Conservation (phyloP, 1,140 invertebrate species). For the Micrasema minimum region DNA sequence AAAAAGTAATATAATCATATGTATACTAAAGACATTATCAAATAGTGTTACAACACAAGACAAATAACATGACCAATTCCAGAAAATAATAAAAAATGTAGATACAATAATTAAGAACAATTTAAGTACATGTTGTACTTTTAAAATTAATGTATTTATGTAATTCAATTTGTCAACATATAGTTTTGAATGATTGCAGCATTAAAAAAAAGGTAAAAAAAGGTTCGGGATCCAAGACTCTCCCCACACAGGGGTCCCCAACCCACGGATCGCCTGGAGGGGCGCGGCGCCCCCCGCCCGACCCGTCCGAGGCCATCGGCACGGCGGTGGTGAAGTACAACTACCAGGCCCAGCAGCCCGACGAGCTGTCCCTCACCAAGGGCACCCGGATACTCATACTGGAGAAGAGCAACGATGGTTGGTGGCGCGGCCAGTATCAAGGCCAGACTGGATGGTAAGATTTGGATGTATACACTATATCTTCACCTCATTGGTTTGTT, state of each 20-base stretch:
- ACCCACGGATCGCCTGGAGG: conserved; percentile 83
- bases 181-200: conserved; percentile 64
- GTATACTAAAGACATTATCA: too few relatives aligned
- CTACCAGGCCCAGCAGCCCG: conserved; percentile 96
- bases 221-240: conserved; percentile 83
- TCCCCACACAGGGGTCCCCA: conserved; percentile 84
- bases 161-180: conserved; percentile 1
- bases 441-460: conserved; percentile 77
- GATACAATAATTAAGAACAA: too few relatives aligned
- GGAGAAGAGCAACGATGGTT: conserved; percentile 99
- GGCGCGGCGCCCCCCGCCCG: conserved; percentile 78
- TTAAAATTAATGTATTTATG: too few relatives aligned
- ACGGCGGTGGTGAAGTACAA: conserved; percentile 97
- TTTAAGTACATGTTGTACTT: too few relatives aligned
- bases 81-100: too few relatives aligned
- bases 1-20: too few relatives aligned
- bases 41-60: too few relatives aligned
- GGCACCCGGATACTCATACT: conserved; percentile 93
- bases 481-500: too few relatives aligned
- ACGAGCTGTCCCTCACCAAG: conserved; percentile 93
- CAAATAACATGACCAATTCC: too few relatives aligned
- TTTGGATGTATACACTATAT: too few relatives aligned
- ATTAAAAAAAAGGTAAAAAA: conserved; percentile 95
- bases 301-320: conserved; percentile 88
- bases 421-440: conserved; percentile 95